Evolutionary conservation across 2,888 invertebrate species (phyloP).

Genomic region (Caradrina kadenii): DNA sequence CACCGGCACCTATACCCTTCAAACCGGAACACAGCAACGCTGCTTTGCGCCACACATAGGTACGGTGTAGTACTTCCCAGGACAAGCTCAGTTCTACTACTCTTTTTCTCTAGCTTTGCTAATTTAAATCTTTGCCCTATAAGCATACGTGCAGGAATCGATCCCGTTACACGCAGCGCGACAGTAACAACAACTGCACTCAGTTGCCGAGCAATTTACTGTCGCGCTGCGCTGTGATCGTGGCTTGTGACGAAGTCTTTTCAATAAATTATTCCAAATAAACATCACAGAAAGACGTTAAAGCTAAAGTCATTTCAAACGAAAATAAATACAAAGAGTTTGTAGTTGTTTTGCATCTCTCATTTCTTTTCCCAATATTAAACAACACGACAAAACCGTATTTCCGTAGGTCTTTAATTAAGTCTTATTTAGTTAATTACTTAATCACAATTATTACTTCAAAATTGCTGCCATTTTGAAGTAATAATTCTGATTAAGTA

Average conservation of each 20-base stretch:
- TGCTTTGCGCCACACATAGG: no score
- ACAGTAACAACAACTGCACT: neutral
- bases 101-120: no score
- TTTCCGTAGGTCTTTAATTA: constrained; percentile 1
- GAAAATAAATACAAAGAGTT: neutral
- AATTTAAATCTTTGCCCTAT: no score
- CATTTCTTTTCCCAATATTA: neutral
- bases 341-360: neutral
- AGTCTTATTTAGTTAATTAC: constrained; percentile 4
- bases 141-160: no score
- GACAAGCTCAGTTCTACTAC: no score
- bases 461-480: neutral
- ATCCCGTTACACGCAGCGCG: no score
- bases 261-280: neutral
- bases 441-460: no score
- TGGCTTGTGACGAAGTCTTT: constrained; percentile 1
- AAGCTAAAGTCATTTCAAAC: neutral
- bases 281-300: neutral
- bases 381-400: neutral
- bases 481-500: neutral
- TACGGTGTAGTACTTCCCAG: no score
- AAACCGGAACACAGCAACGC: no score
- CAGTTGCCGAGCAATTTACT: no score
- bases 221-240: no score
- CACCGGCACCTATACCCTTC: no score